Percentiles rank a stretch among this genome's conserved stretches.
These are phyloP conservation scores for Cremastinae sp. DNA, from an alignment of 2,888 invertebrate genomes.

Conservation along the genomic window DNA sequence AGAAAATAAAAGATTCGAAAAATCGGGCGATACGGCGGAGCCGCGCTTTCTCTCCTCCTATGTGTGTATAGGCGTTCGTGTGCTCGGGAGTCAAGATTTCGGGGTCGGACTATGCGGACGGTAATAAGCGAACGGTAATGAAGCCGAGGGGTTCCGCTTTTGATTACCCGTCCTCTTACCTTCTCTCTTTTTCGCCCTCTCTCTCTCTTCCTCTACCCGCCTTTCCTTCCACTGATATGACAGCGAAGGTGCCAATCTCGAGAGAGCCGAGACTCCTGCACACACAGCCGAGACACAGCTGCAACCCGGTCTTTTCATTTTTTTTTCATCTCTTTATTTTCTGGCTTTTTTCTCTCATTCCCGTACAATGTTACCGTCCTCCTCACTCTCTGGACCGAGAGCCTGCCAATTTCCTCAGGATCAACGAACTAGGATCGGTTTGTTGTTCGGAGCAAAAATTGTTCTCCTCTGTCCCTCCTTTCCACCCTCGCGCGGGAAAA, in stretches of 20 bases:
- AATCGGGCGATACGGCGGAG: too few species aligned
- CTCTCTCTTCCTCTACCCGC: conserved; percentile 16
- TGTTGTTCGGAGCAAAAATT: conserved; percentile 42
- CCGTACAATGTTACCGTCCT: neutral
- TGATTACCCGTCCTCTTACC: conserved; percentile 56
- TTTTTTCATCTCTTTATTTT: conserved; percentile 4
- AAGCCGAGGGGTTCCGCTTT: conserved; percentile 61
- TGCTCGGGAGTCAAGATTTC: conserved; percentile 45
- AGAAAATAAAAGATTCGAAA: too few species aligned
- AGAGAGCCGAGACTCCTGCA: conserved; percentile 23
- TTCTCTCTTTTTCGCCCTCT: conserved; percentile 17
- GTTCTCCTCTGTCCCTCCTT: conserved; percentile 9
- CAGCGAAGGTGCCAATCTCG: conserved; percentile 64
- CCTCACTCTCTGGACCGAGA: conserved; percentile 4
- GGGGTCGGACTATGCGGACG: conserved; percentile 49
- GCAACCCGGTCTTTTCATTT: conserved; percentile 32
- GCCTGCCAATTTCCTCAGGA: conserved; percentile 59
- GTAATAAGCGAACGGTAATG: conserved; percentile 62
- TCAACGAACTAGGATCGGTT: conserved; percentile 58
- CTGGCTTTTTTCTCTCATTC: neutral
- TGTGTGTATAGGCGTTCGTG: conserved; percentile 10
- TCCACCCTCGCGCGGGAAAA: conserved; percentile 4
- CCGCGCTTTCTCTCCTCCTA: neutral
- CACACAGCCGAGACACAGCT: conserved; percentile 53
- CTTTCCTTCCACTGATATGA: conserved; percentile 52